Conservation (phyloP, 35 echinoderm and acorn worm species). For the Acanthaster planci region DNA sequence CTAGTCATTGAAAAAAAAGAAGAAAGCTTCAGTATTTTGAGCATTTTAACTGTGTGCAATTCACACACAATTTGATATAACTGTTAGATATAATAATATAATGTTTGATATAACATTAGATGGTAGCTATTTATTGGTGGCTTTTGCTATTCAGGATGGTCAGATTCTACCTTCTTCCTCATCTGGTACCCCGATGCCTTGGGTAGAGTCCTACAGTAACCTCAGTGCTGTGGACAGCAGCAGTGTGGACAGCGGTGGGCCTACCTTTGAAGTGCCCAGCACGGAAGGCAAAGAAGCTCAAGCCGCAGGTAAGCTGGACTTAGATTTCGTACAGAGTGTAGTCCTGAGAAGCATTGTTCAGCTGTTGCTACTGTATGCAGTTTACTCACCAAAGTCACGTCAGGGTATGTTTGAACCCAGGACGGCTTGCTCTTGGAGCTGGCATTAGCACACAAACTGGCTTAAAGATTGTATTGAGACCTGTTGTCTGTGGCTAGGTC, state of each 20-base stretch:
- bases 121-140: too few relatives aligned
- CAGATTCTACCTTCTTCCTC: conserved; percentile 77
- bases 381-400: too few relatives aligned
- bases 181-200: conserved; percentile 94
- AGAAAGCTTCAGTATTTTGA: too few relatives aligned
- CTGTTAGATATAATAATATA: not conserved
- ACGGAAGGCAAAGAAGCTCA: not conserved
- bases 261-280: conserved; percentile 23
- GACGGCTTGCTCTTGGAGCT: too few relatives aligned
- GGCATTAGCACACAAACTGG: too few relatives aligned
- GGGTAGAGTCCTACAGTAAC: conserved; percentile 94
- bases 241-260: conserved; percentile 20
- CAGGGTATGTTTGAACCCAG: too few relatives aligned
- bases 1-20: not conserved
- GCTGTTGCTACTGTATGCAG: too few relatives aligned
- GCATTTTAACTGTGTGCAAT: too few relatives aligned
- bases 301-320: not conserved
- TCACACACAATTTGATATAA: not conserved
- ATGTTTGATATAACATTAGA: not conserved
- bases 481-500: too few relatives aligned
- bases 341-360: not conserved
- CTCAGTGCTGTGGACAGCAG: conserved; percentile 63
- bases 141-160: conserved; percentile 66
- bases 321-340: too few relatives aligned
- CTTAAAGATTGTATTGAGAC: too few relatives aligned